Evolutionary conservation across 2,888 invertebrate genomes (phyloP), one percentile per base, ranked within the genome.

Genomic region (Leptopilina myrica): DNA sequence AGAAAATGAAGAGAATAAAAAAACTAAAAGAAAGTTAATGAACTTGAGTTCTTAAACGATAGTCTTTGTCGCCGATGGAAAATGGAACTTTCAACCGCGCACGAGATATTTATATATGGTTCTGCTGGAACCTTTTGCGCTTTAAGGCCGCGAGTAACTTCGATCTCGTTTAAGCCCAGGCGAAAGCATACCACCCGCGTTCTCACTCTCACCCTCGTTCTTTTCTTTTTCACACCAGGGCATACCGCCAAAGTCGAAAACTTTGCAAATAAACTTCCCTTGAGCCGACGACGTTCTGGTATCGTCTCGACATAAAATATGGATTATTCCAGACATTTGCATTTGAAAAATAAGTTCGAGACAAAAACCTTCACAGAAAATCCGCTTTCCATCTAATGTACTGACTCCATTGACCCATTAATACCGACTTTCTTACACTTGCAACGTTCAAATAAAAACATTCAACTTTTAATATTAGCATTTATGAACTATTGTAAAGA

Each of bases 311-410:
- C 88, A 87, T 90, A 89, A 90, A 90, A 90, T 90, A 90, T 90
- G 90, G 89, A 90, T 90, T 90, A 90, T 90, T 90, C 90, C 86
- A 83, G 86, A 85, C 88, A 90, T 90, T 90, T 90, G 89, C 90
- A 90, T 90, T 89, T 81, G 87, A 87, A 89, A 90, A 90, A 90
- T 89, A 89, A 90, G 56, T 33, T 73, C 56, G 53, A 73, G 73
- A 73, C 73, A 73, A 56, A 69, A 53, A 56, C 73, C 15, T 56
- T 53, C 4, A 56, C 53, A 73, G 73, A 56, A 73, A 73, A 56
- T 73, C 56, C 73, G 33, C 56, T 73, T 73, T 9, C 33, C 33
- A 0, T 73, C 73, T 73, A 73, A 26, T 73, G 53, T 73, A 26
- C 73, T 73, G 56, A 56, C 56, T 73, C 33, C 73, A 14, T 73